Evolutionary conservation across 2,797 vertebrate species (phyloP), one percentile per base, ranked within the genome.

Genomic region (Coendou prehensilis): DNA sequence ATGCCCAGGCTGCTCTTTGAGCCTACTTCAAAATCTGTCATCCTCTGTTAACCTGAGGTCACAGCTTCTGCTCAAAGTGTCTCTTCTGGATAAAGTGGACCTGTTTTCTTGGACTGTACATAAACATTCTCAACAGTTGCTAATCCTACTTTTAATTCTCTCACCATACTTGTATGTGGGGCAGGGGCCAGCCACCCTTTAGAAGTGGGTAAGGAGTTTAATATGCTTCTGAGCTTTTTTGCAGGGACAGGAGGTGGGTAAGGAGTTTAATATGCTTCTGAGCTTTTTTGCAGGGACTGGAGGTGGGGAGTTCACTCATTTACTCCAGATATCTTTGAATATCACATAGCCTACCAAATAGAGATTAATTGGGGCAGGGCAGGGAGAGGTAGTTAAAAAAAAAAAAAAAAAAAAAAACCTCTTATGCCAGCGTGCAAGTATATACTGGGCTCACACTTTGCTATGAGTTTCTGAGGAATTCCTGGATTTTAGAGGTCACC

Each of bases 111-210:
- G 56, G 76, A 87, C 57, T 76, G 13, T 80, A n/a, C 9, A 22
- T 57, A 78, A n/a, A 87, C 22, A 91, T 41, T 37, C 17, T 33
- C 89, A 83, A 63, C 28, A 87, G 69, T 18, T 57, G 28, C 23
- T 71, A 23, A 81, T 1, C 11, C n/a, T 96, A 89, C 56, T 87
- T 84, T 83, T 91, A 95, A 93, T 87, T 64, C 56, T 81, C 52
- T 61, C 23, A 22, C 18, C 71, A 59, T 63, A 28, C 86, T 87
- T 54, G 33, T 80, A 33, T 87, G 37, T 2, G 54, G n/a, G 52
- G 7, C 5, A 41, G 82, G 64, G 63, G 17, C 10, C 57, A 73
- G 59, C 28, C 2, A 28, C 37, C 41, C 47, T 69, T 85, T 9
- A 28, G 28, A 87, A 56, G 23, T 52, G 18, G 30, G 6, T 56